These are phyloP conservation scores for Calameuta filiformis DNA, from an alignment of 2,888 invertebrate genomes.

Conservation along the genomic window DNA sequence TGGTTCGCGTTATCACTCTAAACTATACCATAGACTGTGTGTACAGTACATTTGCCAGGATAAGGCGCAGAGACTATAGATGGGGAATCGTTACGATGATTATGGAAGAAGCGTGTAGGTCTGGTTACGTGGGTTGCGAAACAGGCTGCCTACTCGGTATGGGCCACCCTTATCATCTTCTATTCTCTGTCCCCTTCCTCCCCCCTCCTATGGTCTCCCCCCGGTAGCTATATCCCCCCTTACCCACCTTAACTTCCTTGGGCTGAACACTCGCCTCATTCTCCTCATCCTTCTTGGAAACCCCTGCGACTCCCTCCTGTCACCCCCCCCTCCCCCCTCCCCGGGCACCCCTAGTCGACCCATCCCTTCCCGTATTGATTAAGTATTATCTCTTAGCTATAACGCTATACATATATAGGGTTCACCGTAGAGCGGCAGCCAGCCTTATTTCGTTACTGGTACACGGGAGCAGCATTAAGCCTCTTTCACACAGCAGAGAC, in stretches of 20 bases:
- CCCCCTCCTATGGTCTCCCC: neutral
- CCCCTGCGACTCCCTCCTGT: too few species aligned
- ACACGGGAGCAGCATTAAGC: conserved; percentile 1
- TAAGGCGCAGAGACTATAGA: too few species aligned
- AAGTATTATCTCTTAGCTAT: conserved; percentile 21
- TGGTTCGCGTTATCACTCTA: neutral
- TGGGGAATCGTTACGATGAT: too few species aligned
- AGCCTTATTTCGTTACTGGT: neutral
- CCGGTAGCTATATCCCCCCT: too few species aligned
- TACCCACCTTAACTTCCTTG: too few species aligned
- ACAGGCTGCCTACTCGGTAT: neutral
- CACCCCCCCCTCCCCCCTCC: neutral
- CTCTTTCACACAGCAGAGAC: neutral
- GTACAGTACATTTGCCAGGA: too few species aligned
- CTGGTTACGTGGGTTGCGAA: neutral
- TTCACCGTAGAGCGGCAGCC: neutral
- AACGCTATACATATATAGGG: neutral
- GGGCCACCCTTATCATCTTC: conserved; percentile 18
- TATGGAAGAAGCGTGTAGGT: too few species aligned
- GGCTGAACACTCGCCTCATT: too few species aligned
- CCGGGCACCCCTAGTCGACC: neutral
- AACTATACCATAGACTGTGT: too few species aligned
- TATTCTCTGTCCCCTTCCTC: conserved; percentile 11
- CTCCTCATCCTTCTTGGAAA: too few species aligned
- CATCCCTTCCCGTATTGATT: conserved; percentile 17